Percentiles rank a stretch among this genome's conserved stretches.
These are phyloP conservation scores for Arothron firmamentum DNA, from an alignment of 2,113 vertebrate species.

Conservation along the genomic window DNA sequence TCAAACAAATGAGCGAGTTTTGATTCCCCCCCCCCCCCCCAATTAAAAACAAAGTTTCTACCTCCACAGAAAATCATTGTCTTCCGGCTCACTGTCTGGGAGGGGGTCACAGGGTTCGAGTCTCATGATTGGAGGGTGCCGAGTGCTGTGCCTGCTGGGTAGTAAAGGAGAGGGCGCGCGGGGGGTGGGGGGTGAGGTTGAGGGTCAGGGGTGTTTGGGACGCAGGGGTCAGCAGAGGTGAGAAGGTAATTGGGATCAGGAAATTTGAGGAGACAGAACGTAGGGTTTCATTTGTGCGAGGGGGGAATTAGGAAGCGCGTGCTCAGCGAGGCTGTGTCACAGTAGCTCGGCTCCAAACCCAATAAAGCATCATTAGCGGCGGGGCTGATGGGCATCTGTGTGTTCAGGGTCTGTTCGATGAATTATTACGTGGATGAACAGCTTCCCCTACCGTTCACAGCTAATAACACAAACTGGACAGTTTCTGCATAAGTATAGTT, in stretches of 20 bases:
- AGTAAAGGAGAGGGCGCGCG: constrained; percentile 49
- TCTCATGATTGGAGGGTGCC: constrained; percentile 60
- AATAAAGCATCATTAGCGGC: constrained; percentile 3
- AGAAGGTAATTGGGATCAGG: constrained; percentile 68
- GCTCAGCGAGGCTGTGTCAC: constrained; percentile 3
- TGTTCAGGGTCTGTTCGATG: constrained; percentile 10
- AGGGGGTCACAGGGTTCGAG: constrained; percentile 50
- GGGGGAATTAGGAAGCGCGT: constrained; percentile 6
- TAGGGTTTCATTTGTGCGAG: constrained; percentile 37
- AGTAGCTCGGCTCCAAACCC: background rate
- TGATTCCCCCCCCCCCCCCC: no score
- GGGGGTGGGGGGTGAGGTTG: constrained; percentile 23
- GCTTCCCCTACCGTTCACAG: constrained; percentile 38
- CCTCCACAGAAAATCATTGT: constrained; percentile 46
- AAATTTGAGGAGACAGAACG: constrained; percentile 37
- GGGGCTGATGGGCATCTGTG: background rate
- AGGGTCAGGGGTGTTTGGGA: constrained; percentile 38
- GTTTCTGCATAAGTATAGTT: constrained; percentile 28
- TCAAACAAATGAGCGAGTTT: no score
- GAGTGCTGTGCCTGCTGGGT: constrained; percentile 72
- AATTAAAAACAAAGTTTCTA: background rate
- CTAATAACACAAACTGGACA: constrained; percentile 32
- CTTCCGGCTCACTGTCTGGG: constrained; percentile 6
- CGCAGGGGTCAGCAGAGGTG: constrained; percentile 57
- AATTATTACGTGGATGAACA: constrained; percentile 22